A percentile compares a stretch with the other conserved stretches of the same genome.
phyloP scores from a whole-genome alignment of 2,888 invertebrate species.

The Zele albiditarsus region DNA sequence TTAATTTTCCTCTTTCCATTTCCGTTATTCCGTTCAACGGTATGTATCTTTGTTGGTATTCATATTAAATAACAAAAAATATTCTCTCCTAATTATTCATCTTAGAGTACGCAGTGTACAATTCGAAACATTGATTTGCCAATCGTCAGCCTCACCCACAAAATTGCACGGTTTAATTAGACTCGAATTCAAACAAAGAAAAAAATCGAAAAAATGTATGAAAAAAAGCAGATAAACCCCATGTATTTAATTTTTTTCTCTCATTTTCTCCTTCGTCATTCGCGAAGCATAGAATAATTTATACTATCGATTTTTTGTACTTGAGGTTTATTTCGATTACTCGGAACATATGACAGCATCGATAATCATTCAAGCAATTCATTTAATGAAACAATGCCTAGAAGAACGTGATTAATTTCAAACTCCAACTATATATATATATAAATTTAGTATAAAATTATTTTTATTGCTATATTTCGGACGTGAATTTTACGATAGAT shows the following conservation, averaged over 20 bases:
- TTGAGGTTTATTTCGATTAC: too few species aligned
- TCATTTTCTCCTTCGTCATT: not conserved
- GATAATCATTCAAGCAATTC: not conserved
- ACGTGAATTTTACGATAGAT: not conserved
- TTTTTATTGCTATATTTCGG: not conserved
- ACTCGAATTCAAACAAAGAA: too few species aligned
- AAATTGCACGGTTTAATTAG: too few species aligned
- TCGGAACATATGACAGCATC: too few species aligned
- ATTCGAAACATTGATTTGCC: not conserved
- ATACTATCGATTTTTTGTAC: not conserved
- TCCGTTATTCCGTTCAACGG: not conserved
- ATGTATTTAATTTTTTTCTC: not conserved
- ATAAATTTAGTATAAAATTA: not conserved
- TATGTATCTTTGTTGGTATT: not conserved
- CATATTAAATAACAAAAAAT: not conserved
- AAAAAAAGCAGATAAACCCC: not conserved
- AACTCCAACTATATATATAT: not conserved
- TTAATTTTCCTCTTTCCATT: constrained; percentile 16
- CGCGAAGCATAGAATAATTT: not conserved
- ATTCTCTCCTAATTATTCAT: not conserved
- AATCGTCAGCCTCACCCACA: too few species aligned
- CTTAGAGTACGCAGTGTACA: too few species aligned
- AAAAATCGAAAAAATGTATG: not conserved
- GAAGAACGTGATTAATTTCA: too few species aligned
- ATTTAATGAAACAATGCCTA: not conserved